These are phyloP conservation scores for Brenthis daphne DNA, from an alignment of 2,888 invertebrate species.

Conservation along the genomic window DNA sequence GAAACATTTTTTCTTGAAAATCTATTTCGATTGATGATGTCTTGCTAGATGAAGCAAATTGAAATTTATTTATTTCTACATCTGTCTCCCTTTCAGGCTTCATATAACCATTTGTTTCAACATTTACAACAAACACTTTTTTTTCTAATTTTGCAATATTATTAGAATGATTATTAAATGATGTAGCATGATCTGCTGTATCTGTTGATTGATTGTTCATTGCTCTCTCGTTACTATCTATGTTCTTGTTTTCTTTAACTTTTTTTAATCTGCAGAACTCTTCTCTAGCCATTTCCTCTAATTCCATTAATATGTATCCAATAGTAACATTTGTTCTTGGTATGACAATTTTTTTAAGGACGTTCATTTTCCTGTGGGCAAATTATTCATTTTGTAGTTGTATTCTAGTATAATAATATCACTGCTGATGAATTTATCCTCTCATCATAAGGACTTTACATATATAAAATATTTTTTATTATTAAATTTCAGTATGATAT, in stretches of 20 bases:
- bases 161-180: background rate
- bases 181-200: background rate
- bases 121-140: too few relatives aligned
- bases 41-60: conserved; percentile 9
- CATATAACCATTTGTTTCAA: too few relatives aligned
- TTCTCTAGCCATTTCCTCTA: conserved; percentile 55
- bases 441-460: background rate
- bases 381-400: conserved; percentile 27
- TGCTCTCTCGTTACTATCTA: conserved; percentile 19
- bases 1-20: conserved; percentile 36
- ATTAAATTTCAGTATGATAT: background rate
- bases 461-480: background rate
- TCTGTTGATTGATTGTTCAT: conserved; percentile 25
- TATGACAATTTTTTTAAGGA: conserved; percentile 50
- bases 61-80: background rate
- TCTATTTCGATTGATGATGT: conserved; percentile 2
- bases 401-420: conserved; percentile 16
- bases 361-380: conserved; percentile 52
- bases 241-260: conserved; percentile 43
- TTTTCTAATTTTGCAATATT: background rate
- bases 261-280: conserved; percentile 53
- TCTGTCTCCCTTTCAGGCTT: background rate
- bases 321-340: conserved; percentile 50
- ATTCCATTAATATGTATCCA: conserved; percentile 47
- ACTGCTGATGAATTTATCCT: conserved; percentile 28